A percentile compares a stretch with the other conserved stretches of the same genome.
Conservation (phyloP, 2,113 vertebrate genomes). For the Nibea albiflora region DNA sequence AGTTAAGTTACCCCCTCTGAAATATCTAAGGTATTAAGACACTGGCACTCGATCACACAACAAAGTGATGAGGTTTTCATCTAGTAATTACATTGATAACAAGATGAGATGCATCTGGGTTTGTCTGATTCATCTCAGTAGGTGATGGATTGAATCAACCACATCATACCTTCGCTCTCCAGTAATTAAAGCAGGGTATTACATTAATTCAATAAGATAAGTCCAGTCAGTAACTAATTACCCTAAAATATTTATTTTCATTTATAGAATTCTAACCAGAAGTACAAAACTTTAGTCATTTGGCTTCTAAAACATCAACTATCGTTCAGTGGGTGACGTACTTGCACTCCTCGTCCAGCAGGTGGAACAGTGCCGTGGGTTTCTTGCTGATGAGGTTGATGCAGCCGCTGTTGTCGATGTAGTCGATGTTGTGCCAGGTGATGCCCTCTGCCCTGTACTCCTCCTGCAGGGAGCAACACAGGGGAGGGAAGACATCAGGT, state of each 20-base stretch:
- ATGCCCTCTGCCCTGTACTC: constrained; percentile 97
- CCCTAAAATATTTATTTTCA: too few relatives aligned
- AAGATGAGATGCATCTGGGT: not conserved
- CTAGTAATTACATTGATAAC: not conserved
- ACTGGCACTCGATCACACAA: not conserved
- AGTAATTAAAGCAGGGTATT: not conserved
- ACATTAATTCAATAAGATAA: not conserved
- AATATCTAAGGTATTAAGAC: not conserved
- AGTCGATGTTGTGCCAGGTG: constrained; percentile 97
- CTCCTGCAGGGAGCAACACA: constrained; percentile 84
- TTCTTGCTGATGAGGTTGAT: constrained; percentile 99
- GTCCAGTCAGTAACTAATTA: not conserved
- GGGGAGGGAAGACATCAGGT: not conserved
- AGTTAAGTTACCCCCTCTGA: not conserved
- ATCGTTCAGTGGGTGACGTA: constrained; percentile 76
- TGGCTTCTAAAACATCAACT: not conserved
- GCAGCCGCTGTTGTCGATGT: constrained; percentile 96
- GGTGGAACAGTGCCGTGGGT: constrained; percentile 95
- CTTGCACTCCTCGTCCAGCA: constrained; percentile 99
- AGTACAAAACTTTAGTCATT: not conserved
- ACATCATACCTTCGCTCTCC: not conserved
- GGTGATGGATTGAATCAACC: not conserved
- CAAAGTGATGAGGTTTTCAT: not conserved
- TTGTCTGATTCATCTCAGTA: not conserved
- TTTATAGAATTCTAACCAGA: not conserved